Conservation (phyloP, 2,797 vertebrate species). For the Chloroceryle inda region DNA sequence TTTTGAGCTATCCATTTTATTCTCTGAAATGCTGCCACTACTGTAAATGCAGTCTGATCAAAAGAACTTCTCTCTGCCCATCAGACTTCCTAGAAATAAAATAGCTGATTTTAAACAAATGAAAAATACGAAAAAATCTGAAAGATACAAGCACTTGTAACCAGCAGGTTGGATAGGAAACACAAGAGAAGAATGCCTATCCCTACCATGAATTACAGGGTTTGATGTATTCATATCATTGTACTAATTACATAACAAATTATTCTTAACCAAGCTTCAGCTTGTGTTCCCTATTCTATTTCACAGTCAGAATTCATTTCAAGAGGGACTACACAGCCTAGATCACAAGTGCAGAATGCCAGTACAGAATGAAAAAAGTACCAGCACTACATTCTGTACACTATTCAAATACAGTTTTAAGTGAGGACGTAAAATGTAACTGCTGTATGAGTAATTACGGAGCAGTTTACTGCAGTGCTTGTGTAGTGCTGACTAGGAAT, state of each 20-base stretch:
- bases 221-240: slow-evolving; percentile 19
- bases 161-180: neutral
- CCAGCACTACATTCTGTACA: neutral
- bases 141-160: neutral
- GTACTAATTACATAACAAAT: slow-evolving; percentile 38
- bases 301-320: slow-evolving; percentile 4
- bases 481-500: neutral
- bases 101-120: neutral
- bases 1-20: neutral
- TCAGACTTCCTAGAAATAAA: slow-evolving; percentile 23
- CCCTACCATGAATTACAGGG: neutral
- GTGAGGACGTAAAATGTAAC: neutral
- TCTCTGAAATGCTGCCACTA: neutral
- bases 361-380: neutral
- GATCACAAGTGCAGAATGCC: neutral
- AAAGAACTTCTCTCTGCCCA: neutral
- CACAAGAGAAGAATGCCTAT: neutral
- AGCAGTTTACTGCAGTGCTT: neutral
- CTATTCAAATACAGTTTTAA: neutral
- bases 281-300: neutral
- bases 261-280: slow-evolving; percentile 39
- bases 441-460: neutral
- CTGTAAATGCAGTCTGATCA: neutral
- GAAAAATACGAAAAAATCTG: slow-evolving; percentile 2
- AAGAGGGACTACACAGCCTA: neutral